These are phyloP conservation scores for Lepidonotus clava DNA, from an alignment of 2,888 invertebrate genomes.

Conservation along the genomic window DNA sequence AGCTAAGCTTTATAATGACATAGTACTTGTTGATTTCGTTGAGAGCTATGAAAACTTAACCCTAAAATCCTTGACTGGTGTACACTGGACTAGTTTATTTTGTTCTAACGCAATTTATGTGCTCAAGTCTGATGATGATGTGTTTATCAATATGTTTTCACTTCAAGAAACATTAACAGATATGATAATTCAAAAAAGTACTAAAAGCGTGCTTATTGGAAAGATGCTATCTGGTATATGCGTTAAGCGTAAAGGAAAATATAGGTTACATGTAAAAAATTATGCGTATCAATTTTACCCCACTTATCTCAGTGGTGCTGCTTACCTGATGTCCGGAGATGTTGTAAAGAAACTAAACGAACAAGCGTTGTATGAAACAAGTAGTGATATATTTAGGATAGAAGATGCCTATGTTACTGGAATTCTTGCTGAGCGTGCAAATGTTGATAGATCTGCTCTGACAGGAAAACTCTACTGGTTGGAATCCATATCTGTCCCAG, in stretches of 20 bases:
- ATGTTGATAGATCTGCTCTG: background rate
- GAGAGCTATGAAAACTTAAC: background rate
- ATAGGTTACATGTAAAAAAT: background rate
- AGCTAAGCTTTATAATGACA: background rate
- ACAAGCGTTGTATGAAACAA: background rate
- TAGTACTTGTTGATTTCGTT: background rate
- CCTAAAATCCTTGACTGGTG: background rate
- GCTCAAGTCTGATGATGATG: background rate
- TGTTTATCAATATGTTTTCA: background rate
- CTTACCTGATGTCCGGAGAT: background rate
- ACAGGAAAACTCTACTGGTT: background rate
- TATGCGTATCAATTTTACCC: background rate
- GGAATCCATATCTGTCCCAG: background rate
- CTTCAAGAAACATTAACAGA: background rate
- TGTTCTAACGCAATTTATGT: background rate
- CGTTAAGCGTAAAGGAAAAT: background rate
- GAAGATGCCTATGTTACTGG: background rate
- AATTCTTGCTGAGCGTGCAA: background rate
- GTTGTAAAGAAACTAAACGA: background rate
- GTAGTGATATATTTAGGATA: background rate
- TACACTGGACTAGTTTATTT: background rate
- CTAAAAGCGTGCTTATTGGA: background rate
- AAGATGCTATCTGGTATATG: background rate
- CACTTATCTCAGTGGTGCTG: background rate
- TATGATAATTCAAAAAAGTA: background rate